Conservation (phyloP, 2,113 vertebrate genomes). For the Carassius gibelio region DNA sequence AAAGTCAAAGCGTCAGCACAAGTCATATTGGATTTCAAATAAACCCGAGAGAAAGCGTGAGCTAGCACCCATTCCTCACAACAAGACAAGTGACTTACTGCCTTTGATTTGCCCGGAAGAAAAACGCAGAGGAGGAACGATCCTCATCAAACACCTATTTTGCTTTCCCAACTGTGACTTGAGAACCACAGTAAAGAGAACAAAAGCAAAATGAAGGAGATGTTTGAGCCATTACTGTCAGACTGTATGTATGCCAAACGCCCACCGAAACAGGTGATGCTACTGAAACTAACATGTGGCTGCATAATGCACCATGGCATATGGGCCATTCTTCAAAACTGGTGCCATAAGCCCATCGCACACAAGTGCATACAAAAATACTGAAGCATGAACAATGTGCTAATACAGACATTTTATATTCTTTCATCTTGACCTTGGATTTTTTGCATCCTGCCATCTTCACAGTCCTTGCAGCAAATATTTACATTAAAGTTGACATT, state of each 20-base stretch:
- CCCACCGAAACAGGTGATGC: neutral
- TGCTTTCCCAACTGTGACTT: neutral
- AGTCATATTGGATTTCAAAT: conserved; percentile 45
- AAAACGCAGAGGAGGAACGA: neutral
- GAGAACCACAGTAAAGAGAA: conserved; percentile 14
- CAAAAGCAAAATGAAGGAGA: conserved; percentile 4
- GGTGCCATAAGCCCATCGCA: neutral
- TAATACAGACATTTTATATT: neutral
- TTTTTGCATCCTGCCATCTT: neutral
- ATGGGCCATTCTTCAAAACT: neutral
- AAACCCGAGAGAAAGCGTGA: conserved; percentile 23
- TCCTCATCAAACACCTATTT: conserved; percentile 35
- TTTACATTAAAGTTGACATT: neutral
- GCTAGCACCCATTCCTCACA: conserved; percentile 13
- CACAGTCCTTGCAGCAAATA: neutral
- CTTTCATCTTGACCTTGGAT: neutral
- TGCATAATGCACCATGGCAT: neutral
- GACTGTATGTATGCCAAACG: neutral
- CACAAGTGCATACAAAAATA: neutral
- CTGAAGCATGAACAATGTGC: neutral
- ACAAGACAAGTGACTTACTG: conserved; percentile 25
- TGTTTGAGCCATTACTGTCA: neutral
- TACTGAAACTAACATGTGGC: neutral
- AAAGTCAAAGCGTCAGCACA: conserved; percentile 46
- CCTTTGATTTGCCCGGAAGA: conserved; percentile 39